Conservation (phyloP, 2,797 vertebrate genomes). For the Molothrus aeneus region DNA sequence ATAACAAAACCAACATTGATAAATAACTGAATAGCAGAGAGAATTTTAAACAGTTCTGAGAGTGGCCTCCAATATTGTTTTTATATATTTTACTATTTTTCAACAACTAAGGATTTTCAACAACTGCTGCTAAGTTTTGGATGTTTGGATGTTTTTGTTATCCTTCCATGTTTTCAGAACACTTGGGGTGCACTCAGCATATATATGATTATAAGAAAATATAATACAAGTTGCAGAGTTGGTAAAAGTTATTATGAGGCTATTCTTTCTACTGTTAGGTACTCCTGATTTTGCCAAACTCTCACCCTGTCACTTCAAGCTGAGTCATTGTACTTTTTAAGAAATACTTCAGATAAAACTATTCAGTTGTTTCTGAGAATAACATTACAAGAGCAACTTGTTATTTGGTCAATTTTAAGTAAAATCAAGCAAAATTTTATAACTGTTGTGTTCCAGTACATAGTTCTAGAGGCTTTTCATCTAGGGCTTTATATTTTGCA, state of each 20-base stretch:
- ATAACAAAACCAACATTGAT: not conserved
- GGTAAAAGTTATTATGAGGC: not conserved
- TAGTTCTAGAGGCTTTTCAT: not conserved
- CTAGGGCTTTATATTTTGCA: not conserved
- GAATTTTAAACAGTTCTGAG: conserved; percentile 22
- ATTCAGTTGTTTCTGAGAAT: not conserved
- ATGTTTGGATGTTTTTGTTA: not conserved
- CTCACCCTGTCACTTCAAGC: not conserved
- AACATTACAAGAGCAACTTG: not conserved
- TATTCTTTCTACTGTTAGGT: not conserved
- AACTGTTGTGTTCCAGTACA: not conserved
- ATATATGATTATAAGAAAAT: not conserved
- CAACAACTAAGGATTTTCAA: not conserved
- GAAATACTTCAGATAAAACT: not conserved
- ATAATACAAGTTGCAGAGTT: not conserved
- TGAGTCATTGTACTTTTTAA: not conserved
- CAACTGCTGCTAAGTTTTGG: not conserved
- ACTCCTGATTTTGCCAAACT: not conserved
- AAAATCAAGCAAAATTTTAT: not conserved
- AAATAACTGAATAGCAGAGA: conserved; percentile 16
- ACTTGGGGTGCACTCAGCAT: not conserved
- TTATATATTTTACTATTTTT: not conserved
- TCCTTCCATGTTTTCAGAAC: not conserved
- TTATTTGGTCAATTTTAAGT: not conserved
- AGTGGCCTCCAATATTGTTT: not conserved